Base-by-base conservation (phyloP, 2,888 invertebrate genomes). In the Julus scanicus region DNA sequence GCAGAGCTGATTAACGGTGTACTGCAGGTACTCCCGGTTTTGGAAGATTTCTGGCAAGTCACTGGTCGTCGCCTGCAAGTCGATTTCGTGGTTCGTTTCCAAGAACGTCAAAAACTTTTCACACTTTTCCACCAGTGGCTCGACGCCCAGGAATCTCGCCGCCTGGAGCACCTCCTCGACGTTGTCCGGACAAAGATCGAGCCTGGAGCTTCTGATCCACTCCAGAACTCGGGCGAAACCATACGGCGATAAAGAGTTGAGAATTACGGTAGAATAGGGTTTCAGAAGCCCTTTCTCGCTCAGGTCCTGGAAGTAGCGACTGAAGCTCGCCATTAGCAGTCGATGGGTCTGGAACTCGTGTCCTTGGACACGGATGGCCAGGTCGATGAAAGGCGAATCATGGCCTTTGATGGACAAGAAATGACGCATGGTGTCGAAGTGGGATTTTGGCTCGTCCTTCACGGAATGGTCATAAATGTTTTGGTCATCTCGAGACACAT, bases 371-470 rank as follows among this genome's bases (percentile, higher is more conserved):
- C 84, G 39, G 17, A 84, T 44, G 6, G n/a, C 3, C 6, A 84
- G 39, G 84, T 84, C 84, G 17, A 84, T 17, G 44, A 84, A 39
- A 17, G 84, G 44, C 11, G 84, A 84, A 1, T 84, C 39, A 5
- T 44, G 17, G 39, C n/a, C 39, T n/a, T 84, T 39, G 84, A 8
- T 84, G 39, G 84, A 84, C 84, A 84, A 29, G 40, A 84, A 84
- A 13, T 29, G 84, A 13, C 84, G 84, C 20, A 84, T 84, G 20
- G 2, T 20, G 20, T 44, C 84, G 39, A 84, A 40, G 37, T 40
- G 84, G 29, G 29, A 29, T 37, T 20, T 29, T 84, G 39, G 11
- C 4, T 29, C 84, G 84, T 84, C 40, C 17, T 13, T 39, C 29
- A 15, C 11, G 20, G 8, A 15, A 80, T 13, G 29, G 84, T 29